Conservation (phyloP, 2,113 vertebrate genomes). For the Heptranchias perlo region DNA sequence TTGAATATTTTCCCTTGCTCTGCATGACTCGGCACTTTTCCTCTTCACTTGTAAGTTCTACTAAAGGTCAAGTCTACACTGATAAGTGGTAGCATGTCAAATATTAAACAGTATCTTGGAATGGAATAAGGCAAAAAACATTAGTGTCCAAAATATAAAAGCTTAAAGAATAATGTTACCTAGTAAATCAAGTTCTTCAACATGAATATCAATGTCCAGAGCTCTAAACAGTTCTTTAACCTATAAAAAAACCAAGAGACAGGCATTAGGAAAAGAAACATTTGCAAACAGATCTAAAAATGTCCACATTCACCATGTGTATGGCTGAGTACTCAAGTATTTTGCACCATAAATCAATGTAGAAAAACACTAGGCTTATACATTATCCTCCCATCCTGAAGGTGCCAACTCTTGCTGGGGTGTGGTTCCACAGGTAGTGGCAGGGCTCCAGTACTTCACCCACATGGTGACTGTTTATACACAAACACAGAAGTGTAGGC, state of each 20-base stretch:
- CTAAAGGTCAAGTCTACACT: background rate
- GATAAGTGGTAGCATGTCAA: background rate
- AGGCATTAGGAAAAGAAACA: background rate
- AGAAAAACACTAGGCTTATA: background rate
- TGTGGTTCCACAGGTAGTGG: background rate
- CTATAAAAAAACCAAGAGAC: constrained; percentile 54
- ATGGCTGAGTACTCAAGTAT: background rate
- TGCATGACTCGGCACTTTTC: constrained; percentile 55
- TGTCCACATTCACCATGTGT: background rate
- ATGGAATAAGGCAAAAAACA: background rate
- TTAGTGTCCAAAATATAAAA: background rate
- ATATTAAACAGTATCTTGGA: background rate
- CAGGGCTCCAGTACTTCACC: background rate
- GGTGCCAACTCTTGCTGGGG: background rate
- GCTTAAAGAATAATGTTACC: constrained; percentile 59
- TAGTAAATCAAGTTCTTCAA: constrained; percentile 77
- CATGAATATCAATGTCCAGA: constrained; percentile 67
- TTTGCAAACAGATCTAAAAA: background rate
- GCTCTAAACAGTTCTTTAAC: constrained; percentile 85
- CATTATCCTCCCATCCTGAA: background rate
- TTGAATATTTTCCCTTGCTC: constrained; percentile 20
- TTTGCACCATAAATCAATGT: background rate
- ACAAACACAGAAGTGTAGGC: background rate
- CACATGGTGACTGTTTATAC: background rate
- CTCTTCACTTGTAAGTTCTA: background rate